Percentiles rank a stretch among this genome's conserved stretches.
phyloP scores from a whole-genome alignment of 2,888 invertebrate genomes.

The Myopa testacea region DNA sequence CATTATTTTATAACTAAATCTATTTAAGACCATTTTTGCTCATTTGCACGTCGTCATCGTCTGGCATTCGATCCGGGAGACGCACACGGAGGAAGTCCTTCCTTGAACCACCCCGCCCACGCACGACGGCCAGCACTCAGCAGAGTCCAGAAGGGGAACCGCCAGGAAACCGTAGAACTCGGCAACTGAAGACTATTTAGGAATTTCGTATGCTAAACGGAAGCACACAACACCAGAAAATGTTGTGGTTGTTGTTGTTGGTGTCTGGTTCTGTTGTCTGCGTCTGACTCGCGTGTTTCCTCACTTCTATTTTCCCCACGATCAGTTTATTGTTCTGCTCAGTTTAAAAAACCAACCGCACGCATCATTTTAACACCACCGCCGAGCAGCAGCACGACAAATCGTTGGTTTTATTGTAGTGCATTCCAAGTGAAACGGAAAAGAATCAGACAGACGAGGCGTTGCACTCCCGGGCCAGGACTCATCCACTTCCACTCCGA shows the following conservation, averaged over 20 bases:
- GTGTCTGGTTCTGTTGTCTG: slow-evolving; percentile 11
- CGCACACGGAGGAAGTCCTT: slow-evolving; percentile 28
- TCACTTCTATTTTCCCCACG: not conserved
- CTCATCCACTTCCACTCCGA: not conserved
- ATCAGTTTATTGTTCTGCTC: not conserved
- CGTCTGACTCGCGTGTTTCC: slow-evolving; percentile 16
- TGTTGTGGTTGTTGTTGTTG: not conserved
- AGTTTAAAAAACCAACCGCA: slow-evolving; percentile 14
- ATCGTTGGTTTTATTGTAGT: slow-evolving; percentile 3
- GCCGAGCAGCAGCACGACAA: slow-evolving; percentile 1
- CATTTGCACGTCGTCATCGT: slow-evolving; percentile 18
- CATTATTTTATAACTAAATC: not conserved
- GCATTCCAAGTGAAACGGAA: slow-evolving; percentile 29
- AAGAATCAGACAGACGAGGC: slow-evolving; percentile 17
- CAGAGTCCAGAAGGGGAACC: not conserved
- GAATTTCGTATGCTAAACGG: slow-evolving; percentile 17
- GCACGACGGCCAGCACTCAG: not conserved
- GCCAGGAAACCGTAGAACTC: slow-evolving; percentile 15
- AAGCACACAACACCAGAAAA: not conserved
- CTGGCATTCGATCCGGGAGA: not conserved
- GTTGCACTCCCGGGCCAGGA: not conserved
- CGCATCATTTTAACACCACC: slow-evolving; percentile 26
- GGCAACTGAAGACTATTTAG: slow-evolving; percentile 21
- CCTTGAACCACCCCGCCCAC: slow-evolving; percentile 16
- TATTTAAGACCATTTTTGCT: slow-evolving; percentile 11